A percentile compares a stretch with the other conserved stretches of the same genome.
Conservation (phyloP, 2,797 vertebrate genomes). For the Cheirogaleus major region DNA sequence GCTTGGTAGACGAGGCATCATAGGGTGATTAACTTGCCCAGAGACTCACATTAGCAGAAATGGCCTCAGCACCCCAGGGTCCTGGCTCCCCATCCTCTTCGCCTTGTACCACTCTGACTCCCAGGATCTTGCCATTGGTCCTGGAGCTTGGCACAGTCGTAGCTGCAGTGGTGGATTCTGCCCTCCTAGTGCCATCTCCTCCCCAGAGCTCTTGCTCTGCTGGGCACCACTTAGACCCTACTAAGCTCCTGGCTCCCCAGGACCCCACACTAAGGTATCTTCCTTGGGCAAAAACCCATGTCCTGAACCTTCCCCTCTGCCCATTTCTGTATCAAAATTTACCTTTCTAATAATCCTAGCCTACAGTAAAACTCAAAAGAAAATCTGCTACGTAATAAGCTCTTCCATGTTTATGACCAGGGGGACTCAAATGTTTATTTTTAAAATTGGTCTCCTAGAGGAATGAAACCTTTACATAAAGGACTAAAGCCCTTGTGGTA, state of each 20-base stretch:
- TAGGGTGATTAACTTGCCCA: neutral
- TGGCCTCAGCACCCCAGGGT: neutral
- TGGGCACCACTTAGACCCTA: neutral
- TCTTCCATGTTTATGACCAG: neutral
- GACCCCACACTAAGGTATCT: neutral
- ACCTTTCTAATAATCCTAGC: neutral
- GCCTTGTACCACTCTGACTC: neutral
- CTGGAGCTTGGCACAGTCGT: neutral
- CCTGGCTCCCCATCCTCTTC: neutral
- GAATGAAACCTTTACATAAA: conserved; percentile 21
- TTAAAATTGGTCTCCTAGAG: conserved; percentile 8
- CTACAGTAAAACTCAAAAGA: neutral
- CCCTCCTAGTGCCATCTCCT: neutral
- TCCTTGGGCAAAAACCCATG: neutral
- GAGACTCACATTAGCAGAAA: neutral
- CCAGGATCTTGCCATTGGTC: neutral
- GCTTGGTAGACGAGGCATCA: neutral
- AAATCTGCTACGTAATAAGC: neutral
- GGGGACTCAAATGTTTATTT: neutral
- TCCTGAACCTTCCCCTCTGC: neutral
- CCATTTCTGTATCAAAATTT: neutral
- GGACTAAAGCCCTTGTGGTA: neutral
- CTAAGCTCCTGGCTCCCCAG: neutral
- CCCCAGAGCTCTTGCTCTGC: neutral
- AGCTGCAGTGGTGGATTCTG: neutral